Evolutionary conservation across 2,888 invertebrate species (phyloP).

Genomic region (Xestobium rufovillosum): DNA sequence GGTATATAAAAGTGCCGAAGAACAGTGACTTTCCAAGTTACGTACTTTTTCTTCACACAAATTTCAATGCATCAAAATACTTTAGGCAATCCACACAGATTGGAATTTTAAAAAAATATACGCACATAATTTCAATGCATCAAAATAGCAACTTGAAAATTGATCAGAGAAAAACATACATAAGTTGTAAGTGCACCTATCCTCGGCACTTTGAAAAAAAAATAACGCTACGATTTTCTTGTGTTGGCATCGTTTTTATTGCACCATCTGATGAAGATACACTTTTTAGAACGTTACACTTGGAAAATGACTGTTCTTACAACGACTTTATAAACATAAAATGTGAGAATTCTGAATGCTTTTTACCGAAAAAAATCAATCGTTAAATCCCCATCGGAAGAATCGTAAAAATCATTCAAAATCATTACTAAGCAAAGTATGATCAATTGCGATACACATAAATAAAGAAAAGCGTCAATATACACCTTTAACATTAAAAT

Average conservation of each 20-base stretch:
- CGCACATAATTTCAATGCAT: slow-evolving; percentile 34
- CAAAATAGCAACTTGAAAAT: slow-evolving; percentile 32
- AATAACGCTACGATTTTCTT: too few relatives aligned
- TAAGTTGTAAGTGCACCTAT: slow-evolving; percentile 44
- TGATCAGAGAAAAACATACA: slow-evolving; percentile 40
- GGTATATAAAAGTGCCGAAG: slow-evolving; percentile 68
- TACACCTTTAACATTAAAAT: too few relatives aligned
- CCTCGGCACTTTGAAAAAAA: slow-evolving; percentile 43
- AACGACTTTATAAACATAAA: slow-evolving; percentile 24
- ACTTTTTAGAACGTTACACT: slow-evolving; percentile 34
- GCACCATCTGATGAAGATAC: slow-evolving; percentile 37
- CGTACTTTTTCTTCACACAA: slow-evolving; percentile 41
- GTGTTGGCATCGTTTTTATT: slow-evolving; percentile 40
- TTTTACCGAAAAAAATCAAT: slow-evolving; percentile 17
- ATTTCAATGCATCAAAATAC: slow-evolving; percentile 36
- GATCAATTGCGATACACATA: too few relatives aligned
- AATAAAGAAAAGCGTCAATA: too few relatives aligned
- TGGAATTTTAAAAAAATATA: too few relatives aligned
- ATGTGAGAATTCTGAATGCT: slow-evolving; percentile 21
- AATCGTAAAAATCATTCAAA: too few relatives aligned
- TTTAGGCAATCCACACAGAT: too few relatives aligned
- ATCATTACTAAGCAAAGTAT: too few relatives aligned
- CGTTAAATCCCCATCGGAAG: too few relatives aligned
- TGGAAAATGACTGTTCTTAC: slow-evolving; percentile 48
- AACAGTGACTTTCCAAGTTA: slow-evolving; percentile 69